Evolutionary conservation across 1,140 invertebrate species (phyloP), one percentile per base, ranked within the genome.

Genomic region (Pollicipes pollicipes): DNA sequence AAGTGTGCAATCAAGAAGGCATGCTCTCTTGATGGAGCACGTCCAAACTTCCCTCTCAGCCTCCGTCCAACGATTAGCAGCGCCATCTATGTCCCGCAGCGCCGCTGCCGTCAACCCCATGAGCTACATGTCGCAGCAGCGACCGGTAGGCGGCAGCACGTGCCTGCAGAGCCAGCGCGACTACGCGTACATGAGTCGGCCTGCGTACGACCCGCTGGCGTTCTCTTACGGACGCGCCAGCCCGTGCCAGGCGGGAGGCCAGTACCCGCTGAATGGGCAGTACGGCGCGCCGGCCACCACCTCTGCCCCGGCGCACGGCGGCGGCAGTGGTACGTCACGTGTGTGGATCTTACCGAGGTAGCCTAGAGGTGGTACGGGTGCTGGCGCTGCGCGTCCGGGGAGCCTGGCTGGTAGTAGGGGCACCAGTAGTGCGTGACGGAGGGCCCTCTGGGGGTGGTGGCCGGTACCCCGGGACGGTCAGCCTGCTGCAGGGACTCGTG

Each of bases 141-240:
- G 45, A 21, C 45, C 6, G 6, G 45, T 21, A 58, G 45, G 45
- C 17, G 45, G 45, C 17, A 21, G 45, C 45, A 58, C 45, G 13
- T 58, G 45, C 24, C 45, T 58, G 17, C 45, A 58, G 45, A 21
- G 45, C 45, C 45, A 58, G 45, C 73, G 72, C 68, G 68, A 69
- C 73, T 71, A 73, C 73, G 72, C 68, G 8, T 73, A 73, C 73
- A 73, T 73, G 73, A 67, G 31, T 29, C 73, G 70, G 31, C 24
- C 45, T 2, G 45, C 70, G 24, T 73, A 73, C 66, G 73, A 73
- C 64, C 69, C 73, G 29, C 68, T 73, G 27, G 45, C 45, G 10
- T 73, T 72, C 69, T 58, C 73, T 24, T 71, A 73, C 70, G 73
- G 71, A 70, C 70, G 73, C 45, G 13, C 45, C 45, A 58, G 45